phyloP scores from a whole-genome alignment of 2,113 vertebrate species.

The Genyomyrus donnyi region DNA sequence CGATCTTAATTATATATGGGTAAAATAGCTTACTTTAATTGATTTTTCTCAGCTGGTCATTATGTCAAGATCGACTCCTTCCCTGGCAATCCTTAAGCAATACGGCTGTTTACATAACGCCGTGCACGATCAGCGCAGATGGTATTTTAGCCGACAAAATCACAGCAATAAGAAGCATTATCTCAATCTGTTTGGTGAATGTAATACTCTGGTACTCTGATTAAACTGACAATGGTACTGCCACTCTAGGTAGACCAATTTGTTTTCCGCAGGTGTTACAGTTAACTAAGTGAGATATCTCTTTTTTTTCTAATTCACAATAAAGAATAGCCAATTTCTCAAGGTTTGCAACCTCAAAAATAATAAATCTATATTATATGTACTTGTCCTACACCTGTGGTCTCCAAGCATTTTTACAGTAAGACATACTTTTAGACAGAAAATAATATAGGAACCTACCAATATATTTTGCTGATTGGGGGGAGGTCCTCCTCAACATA shows the following conservation, averaged over 20 bases:
- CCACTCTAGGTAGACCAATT: neutral
- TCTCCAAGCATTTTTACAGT: neutral
- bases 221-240: neutral
- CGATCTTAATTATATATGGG: neutral
- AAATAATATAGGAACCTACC: neutral
- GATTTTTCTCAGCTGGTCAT: neutral
- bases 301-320: neutral
- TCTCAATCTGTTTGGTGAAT: neutral
- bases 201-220: neutral
- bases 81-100: neutral
- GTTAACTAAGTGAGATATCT: neutral
- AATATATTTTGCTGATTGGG: neutral
- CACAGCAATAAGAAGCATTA: slow-evolving; percentile 6
- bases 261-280: neutral
- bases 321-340: neutral
- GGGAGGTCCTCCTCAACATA: neutral
- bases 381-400: neutral
- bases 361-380: neutral
- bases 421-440: neutral
- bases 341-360: neutral
- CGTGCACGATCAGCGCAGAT: neutral
- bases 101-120: neutral
- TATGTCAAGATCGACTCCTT: slow-evolving; percentile 9
- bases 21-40: slow-evolving; percentile 3
- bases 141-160: slow-evolving; percentile 1